These are phyloP conservation scores for Tiphia femorata DNA, from an alignment of 2,888 invertebrate genomes.

Conservation along the genomic window DNA sequence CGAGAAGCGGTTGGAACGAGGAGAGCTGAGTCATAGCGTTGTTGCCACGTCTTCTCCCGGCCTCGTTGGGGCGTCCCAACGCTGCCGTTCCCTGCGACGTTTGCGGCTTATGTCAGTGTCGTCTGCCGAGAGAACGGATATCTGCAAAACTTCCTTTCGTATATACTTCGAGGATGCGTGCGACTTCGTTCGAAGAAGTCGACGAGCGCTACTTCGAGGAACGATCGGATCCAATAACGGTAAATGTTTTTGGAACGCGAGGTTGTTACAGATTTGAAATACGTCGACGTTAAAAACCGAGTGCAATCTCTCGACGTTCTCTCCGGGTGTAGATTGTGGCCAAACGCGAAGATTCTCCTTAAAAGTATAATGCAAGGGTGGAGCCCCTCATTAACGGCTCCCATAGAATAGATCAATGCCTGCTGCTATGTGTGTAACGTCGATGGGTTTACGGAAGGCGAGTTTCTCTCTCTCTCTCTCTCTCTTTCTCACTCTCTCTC, in stretches of 20 bases:
- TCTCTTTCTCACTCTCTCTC: conserved; percentile 17
- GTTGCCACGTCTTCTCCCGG: conserved; percentile 62
- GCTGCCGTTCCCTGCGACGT: conserved; percentile 15
- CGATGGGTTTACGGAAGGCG: conserved; percentile 37
- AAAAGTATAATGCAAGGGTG: not conserved
- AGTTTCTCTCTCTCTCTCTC: conserved; percentile 28
- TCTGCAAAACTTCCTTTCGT: not conserved
- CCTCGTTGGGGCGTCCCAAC: conserved; percentile 47
- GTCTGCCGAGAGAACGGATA: conserved; percentile 31
- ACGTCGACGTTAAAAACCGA: too few relatives aligned
- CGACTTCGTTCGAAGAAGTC: too few relatives aligned
- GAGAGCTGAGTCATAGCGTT: conserved; percentile 67
- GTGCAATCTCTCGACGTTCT: too few relatives aligned
- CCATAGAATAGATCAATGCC: conserved; percentile 21
- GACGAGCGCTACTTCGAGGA: too few relatives aligned
- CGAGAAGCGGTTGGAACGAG: conserved; percentile 48
- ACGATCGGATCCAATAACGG: too few relatives aligned
- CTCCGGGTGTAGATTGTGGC: too few relatives aligned
- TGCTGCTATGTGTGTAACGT: conserved; percentile 24
- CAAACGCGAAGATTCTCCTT: not conserved
- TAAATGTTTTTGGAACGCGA: too few relatives aligned
- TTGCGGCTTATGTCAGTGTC: conserved; percentile 26
- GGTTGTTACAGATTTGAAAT: too few relatives aligned
- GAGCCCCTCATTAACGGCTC: not conserved
- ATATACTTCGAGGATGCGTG: too few relatives aligned